These are phyloP conservation scores for Nothura maculosa DNA, from an alignment of 2,797 vertebrate species.

Conservation along the genomic window DNA sequence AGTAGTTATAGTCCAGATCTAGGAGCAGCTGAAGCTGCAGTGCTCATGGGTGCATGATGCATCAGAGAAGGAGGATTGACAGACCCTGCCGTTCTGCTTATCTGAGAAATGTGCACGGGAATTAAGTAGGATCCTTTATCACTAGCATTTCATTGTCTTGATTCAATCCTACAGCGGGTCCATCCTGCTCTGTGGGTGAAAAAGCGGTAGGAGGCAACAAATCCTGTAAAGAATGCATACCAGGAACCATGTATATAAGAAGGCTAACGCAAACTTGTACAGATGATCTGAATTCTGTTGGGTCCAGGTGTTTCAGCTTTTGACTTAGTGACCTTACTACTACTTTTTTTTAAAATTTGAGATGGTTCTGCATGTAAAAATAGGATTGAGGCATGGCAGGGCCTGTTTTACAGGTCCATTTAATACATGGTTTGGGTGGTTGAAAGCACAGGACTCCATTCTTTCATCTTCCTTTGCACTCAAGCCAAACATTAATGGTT, in stretches of 20 bases:
- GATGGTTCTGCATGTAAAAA: rapidly evolving
- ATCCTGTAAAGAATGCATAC: too few species aligned
- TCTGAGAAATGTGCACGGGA: background rate
- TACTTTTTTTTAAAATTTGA: rapidly evolving
- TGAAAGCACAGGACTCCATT: background rate
- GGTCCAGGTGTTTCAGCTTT: background rate
- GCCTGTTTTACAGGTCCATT: rapidly evolving
- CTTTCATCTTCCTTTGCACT: background rate
- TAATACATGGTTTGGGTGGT: background rate
- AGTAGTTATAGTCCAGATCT: too few species aligned
- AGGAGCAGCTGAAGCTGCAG: background rate
- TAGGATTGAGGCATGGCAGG: rapidly evolving
- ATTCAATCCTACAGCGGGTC: background rate
- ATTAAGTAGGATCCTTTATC: background rate
- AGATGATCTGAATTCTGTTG: rapidly evolving
- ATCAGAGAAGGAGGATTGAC: background rate
- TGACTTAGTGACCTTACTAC: background rate
- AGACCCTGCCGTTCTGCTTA: background rate
- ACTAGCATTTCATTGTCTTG: background rate
- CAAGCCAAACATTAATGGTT: background rate
- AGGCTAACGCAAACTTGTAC: rapidly evolving
- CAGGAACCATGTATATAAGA: background rate
- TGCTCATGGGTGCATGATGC: background rate
- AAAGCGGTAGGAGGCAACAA: rapidly evolving
- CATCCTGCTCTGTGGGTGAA: rapidly evolving